phyloP scores from a whole-genome alignment of 2,113 vertebrate genomes.

The Riparia riparia region DNA sequence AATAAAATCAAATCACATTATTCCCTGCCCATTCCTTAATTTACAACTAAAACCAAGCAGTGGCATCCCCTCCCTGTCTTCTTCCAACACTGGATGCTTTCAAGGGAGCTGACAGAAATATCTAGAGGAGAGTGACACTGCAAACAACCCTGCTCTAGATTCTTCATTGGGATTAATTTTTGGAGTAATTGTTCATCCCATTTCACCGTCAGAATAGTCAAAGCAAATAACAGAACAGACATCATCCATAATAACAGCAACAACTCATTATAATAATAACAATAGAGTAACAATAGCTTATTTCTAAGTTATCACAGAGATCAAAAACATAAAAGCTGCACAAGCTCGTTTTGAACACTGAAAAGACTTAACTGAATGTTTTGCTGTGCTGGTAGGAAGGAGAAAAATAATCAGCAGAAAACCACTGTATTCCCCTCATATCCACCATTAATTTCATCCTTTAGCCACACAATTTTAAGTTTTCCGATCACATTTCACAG shows the following conservation, averaged over 20 bases:
- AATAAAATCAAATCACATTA: not conserved
- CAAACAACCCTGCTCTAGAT: not conserved
- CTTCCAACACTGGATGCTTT: not conserved
- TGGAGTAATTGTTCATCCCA: not conserved
- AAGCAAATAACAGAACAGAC: not conserved
- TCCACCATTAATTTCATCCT: not conserved
- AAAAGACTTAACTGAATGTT: not conserved
- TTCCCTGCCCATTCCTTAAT: not conserved
- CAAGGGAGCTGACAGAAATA: not conserved
- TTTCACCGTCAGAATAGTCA: not conserved
- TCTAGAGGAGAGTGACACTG: not conserved
- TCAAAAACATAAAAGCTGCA: not conserved
- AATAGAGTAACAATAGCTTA: not conserved
- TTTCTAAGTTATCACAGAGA: not conserved
- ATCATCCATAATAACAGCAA: not conserved
- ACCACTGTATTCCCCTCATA: not conserved
- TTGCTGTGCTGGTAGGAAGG: not conserved
- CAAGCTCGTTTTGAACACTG: not conserved
- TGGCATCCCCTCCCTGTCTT: not conserved
- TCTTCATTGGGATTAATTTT: not conserved
- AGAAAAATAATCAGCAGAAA: not conserved
- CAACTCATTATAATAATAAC: not conserved
- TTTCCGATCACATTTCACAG: not conserved
- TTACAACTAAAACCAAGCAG: not conserved
- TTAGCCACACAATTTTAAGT: not conserved